Conservation (phyloP, 2,797 vertebrate species). For the Etheostoma nigrum region DNA sequence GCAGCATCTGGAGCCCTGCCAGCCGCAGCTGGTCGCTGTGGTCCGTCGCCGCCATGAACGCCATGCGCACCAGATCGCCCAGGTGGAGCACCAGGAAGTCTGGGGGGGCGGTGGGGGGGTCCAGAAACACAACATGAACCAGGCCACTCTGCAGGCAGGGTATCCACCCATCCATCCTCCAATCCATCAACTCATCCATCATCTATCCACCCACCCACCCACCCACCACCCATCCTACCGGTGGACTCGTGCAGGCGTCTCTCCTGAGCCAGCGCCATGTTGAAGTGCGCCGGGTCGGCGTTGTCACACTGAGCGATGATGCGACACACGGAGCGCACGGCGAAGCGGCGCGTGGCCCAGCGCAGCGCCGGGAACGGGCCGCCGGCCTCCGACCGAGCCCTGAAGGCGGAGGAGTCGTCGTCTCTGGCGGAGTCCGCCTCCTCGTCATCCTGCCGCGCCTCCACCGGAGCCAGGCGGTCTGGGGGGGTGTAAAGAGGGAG, state of each 20-base stretch:
- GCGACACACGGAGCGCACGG: constrained; percentile 91
- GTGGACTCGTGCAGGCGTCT: constrained; percentile 88
- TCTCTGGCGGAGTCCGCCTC: constrained; percentile 77
- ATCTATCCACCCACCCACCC: too few species aligned
- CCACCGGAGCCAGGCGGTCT: constrained; percentile 86
- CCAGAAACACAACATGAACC: background rate
- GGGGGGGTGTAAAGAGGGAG: constrained; percentile 1
- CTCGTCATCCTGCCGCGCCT: constrained; percentile 90
- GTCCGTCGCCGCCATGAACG: constrained; percentile 98
- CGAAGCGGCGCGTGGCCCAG: constrained; percentile 93
- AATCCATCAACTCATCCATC: too few species aligned
- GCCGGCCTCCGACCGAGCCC: constrained; percentile 77
- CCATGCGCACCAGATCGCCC: constrained; percentile 94
- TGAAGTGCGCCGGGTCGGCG: constrained; percentile 87
- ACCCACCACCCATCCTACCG: constrained; percentile 75
- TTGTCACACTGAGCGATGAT: constrained; percentile 89
- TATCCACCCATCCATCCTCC: too few species aligned
- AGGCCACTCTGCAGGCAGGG: too few species aligned
- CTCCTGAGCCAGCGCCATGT: constrained; percentile 90
- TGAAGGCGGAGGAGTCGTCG: constrained; percentile 88
- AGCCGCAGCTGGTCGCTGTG: constrained; percentile 91
- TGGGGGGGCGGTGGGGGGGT: constrained; percentile 28
- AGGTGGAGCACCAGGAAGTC: constrained; percentile 95
- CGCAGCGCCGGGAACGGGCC: constrained; percentile 88
- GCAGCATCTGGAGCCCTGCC: constrained; percentile 90